phyloP scores from a whole-genome alignment of 2,888 invertebrate genomes.

The Deroplatys truncata region DNA sequence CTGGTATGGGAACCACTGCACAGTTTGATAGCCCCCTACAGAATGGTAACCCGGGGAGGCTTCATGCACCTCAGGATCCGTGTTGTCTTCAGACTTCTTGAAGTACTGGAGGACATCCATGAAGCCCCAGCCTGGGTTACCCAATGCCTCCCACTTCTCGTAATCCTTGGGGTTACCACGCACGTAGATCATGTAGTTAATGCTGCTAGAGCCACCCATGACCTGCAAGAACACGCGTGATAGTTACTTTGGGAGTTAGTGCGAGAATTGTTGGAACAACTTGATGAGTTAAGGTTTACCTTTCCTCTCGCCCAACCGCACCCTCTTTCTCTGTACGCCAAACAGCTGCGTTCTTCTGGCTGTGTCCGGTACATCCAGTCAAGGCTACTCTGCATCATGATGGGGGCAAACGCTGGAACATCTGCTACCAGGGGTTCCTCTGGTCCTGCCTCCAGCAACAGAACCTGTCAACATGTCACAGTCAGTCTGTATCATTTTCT shows the following conservation, averaged over 20 bases:
- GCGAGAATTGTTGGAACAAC: no score
- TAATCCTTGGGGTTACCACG: conserved; percentile 58
- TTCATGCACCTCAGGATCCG: conserved; percentile 48
- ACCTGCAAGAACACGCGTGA: conserved; percentile 40
- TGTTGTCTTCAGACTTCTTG: conserved; percentile 61
- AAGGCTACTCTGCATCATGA: conserved; percentile 56
- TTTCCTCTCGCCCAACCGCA: conserved; percentile 65
- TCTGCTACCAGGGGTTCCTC: conserved; percentile 64
- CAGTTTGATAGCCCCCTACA: conserved; percentile 58
- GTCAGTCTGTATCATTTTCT: conserved; percentile 48
- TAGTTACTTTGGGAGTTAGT: neutral
- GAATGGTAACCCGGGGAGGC: conserved; percentile 56
- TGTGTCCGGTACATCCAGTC: conserved; percentile 70
- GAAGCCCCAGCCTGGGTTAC: conserved; percentile 61
- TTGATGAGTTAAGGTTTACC: conserved; percentile 32
- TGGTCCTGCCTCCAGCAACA: conserved; percentile 58
- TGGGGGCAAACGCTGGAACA: conserved; percentile 61
- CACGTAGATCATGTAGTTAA: conserved; percentile 65
- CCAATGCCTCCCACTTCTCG: conserved; percentile 59
- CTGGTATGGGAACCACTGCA: conserved; percentile 57
- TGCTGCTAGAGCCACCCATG: conserved; percentile 63
- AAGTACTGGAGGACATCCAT: conserved; percentile 65
- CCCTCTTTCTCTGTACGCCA: conserved; percentile 53
- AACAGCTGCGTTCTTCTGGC: conserved; percentile 57
- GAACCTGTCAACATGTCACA: conserved; percentile 42